Conservation (phyloP, 2,797 vertebrate species). For the Galaxias olidus region DNA sequence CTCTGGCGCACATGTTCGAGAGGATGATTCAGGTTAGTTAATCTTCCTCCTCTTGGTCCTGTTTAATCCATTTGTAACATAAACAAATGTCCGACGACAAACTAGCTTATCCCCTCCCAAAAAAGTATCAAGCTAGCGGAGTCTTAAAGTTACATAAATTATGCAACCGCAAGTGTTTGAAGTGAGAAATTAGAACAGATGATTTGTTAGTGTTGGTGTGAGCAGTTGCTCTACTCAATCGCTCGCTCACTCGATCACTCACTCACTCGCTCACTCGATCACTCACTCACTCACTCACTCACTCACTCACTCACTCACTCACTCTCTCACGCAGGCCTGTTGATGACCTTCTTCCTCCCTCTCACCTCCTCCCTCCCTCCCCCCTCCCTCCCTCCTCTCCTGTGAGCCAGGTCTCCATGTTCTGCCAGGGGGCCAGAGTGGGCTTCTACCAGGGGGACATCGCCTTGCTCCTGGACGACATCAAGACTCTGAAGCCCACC, state of each 20-base stretch:
- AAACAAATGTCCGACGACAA: constrained; percentile 3
- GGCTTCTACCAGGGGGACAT: constrained; percentile 83
- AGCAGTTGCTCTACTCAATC: not conserved
- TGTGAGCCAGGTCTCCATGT: constrained; percentile 73
- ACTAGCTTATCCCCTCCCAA: too few relatives aligned
- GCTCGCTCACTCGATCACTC: too few relatives aligned
- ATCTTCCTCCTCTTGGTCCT: not conserved
- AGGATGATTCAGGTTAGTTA: constrained; percentile 79
- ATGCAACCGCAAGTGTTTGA: too few relatives aligned
- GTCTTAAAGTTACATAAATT: too few relatives aligned
- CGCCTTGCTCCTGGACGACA: constrained; percentile 81
- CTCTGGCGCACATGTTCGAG: constrained; percentile 84
- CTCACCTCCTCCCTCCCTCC: too few relatives aligned
- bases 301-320: too few relatives aligned
- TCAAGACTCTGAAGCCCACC: constrained; percentile 80
- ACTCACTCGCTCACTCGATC: too few relatives aligned
- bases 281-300: too few relatives aligned
- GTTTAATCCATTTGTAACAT: not conserved
- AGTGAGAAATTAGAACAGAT: too few relatives aligned
- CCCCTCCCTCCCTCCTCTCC: not conserved
- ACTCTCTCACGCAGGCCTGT: too few relatives aligned
- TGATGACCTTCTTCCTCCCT: too few relatives aligned
- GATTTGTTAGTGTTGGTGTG: not conserved
- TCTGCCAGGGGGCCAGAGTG: constrained; percentile 77
- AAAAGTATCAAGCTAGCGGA: too few relatives aligned